Percentiles rank a stretch among this genome's conserved stretches.
These are phyloP conservation scores for Puffinus mauretanicus DNA, from an alignment of 2,113 vertebrate species.

Conservation along the genomic window DNA sequence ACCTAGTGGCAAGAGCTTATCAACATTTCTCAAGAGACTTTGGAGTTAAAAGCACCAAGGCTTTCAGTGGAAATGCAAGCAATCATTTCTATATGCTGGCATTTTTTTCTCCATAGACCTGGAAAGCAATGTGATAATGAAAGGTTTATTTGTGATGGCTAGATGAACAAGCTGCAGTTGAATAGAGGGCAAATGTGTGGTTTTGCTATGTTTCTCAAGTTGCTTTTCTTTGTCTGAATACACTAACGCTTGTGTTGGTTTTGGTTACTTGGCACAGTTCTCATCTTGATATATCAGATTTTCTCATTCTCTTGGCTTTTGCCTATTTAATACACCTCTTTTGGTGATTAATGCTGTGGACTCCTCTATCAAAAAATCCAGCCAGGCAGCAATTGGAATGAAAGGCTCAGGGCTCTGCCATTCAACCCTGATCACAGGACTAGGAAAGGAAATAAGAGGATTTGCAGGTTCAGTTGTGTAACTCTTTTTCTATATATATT, in stretches of 20 bases:
- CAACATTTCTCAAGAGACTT: not conserved
- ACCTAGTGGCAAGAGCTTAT: not conserved
- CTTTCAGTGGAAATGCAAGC: not conserved
- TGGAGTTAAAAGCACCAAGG: not conserved
- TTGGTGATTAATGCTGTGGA: not conserved
- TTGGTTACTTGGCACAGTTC: not conserved
- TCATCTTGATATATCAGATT: not conserved
- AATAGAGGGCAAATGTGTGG: not conserved
- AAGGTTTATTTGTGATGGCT: not conserved
- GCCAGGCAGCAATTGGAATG: not conserved
- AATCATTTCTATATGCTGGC: not conserved
- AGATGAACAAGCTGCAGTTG: not conserved
- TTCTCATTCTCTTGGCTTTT: not conserved
- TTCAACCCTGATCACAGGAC: not conserved
- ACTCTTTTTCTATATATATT: not conserved
- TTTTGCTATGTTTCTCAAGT: not conserved
- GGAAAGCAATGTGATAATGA: not conserved
- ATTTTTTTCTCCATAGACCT: not conserved
- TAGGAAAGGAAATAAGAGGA: not conserved
- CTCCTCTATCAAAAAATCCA: not conserved
- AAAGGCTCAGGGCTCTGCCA: not conserved
- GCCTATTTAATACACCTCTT: not conserved
- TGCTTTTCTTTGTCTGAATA: not conserved
- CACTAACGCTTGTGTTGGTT: not conserved
- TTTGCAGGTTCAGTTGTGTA: not conserved